Base-by-base conservation (phyloP, 2,797 vertebrate genomes). In the Erithacus rubecula region DNA sequence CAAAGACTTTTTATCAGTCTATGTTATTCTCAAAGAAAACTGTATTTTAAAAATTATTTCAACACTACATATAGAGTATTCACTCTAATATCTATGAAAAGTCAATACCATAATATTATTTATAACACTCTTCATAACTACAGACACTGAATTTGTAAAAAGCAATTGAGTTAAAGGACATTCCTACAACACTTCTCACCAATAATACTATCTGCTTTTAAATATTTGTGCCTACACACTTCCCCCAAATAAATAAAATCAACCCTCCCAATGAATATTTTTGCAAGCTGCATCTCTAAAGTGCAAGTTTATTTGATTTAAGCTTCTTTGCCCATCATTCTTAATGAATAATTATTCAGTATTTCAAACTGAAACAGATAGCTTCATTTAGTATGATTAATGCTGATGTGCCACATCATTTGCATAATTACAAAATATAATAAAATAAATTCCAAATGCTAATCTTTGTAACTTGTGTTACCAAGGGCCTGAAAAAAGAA, bases 341-440 rank as follows among this genome's bases (percentile, higher is more conserved):
- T 94, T 97, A 97, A 97, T 97, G 94, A 97, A 92, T 96, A 96
- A 97, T 96, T 97, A 96, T 96, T 96, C 79, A 83, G 81, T 62
- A 93, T 96, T 96, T 96, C 90, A 94, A 87, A 82, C 74, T 93
- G 85, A 95, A 94, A 93, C 76, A 85, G 93, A 95, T 94, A 94
- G 94, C 55, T 93, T 90, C 89, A 93, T 96, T 96, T 92, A 96
- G 88, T 90, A 30, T 97, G 96, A 98, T 97, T 97, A 97, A 97
- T 95, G 87, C 91, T 96, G 91, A 97, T 96, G 93, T 82, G 91
- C 63, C 89, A 68, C 83, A 68, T 95, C 74, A 96, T 97, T 97
- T 97, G 71, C 94, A 97, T 98, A 97, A 97, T 97, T 96, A 92
- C 37, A 90, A 95, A 95, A 87, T 96, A 96, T 94, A 94, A 91